Evolutionary conservation across 2,797 vertebrate species (phyloP).

Genomic region (Anas capensis): DNA sequence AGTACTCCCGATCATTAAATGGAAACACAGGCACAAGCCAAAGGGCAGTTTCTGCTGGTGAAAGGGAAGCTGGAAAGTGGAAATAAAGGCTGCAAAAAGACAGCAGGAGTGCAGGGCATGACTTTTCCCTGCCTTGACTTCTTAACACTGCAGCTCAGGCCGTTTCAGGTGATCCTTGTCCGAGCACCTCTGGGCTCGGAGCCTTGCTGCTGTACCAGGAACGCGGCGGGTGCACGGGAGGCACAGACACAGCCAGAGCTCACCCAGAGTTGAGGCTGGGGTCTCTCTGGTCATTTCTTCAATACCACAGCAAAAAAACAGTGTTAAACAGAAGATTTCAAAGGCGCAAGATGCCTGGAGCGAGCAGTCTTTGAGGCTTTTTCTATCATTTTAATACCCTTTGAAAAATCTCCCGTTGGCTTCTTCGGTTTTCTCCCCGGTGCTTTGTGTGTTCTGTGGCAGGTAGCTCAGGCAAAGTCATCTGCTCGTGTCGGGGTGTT

Average conservation of each 20-base stretch:
- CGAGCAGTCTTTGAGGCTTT: not conserved
- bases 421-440: not conserved
- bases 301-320: not conserved
- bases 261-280: not conserved
- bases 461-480: not conserved
- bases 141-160: not conserved
- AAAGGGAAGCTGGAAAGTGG: not conserved
- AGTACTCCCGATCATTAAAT: not conserved
- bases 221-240: not conserved
- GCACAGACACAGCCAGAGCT: not conserved
- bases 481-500: not conserved
- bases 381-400: not conserved
- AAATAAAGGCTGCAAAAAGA: not conserved
- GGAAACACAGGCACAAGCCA: fast-evolving
- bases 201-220: not conserved
- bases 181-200: not conserved
- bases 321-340: not conserved
- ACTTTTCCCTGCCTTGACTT: not conserved
- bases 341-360: not conserved
- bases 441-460: not conserved
- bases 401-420: not conserved
- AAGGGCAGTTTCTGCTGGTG: not conserved
- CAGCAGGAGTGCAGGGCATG: not conserved
- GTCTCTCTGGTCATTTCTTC: not conserved
- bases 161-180: not conserved